Evolutionary conservation across 2,888 invertebrate genomes (phyloP).

Genomic region (Blera fallax): DNA sequence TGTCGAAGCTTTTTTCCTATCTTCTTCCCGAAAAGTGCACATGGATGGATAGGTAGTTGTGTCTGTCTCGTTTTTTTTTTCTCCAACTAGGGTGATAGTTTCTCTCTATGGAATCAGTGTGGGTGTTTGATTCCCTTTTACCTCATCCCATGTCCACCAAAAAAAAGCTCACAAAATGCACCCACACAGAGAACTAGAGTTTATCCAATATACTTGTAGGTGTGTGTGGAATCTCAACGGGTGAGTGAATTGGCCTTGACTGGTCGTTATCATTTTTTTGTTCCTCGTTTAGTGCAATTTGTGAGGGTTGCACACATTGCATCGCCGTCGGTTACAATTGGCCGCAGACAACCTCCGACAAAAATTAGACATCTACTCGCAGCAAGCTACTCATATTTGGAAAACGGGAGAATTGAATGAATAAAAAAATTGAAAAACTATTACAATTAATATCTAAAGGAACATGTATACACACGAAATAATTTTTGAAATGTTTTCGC

Average conservation of each 20-base stretch:
- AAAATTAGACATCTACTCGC: conserved; percentile 11
- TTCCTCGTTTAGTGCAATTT: conserved; percentile 38
- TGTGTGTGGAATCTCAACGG: conserved; percentile 48
- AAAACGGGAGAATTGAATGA: background rate
- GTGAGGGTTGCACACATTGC: conserved; percentile 48
- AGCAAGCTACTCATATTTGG: background rate
- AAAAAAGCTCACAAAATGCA: conserved; percentile 44
- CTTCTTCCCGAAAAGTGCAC: conserved; percentile 19
- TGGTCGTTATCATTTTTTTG: conserved; percentile 74
- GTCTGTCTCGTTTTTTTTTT: background rate
- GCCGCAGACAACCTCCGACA: conserved; percentile 46
- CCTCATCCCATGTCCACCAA: conserved; percentile 1
- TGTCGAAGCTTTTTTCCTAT: conserved; percentile 54
- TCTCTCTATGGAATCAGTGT: conserved; percentile 19
- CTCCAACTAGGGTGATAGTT: conserved; percentile 34
- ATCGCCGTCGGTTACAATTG: conserved; percentile 17
- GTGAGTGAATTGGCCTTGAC: conserved; percentile 75
- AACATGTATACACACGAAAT: conserved; percentile 20
- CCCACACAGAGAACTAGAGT: conserved; percentile 43
- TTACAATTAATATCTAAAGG: conserved; percentile 20
- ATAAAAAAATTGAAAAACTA: background rate
- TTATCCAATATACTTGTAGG: conserved; percentile 19
- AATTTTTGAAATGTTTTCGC: conserved; percentile 1
- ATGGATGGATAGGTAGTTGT: background rate
- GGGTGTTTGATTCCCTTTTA: conserved; percentile 39